Conservation (phyloP, 2,797 vertebrate genomes). For the Carapus acus region DNA sequence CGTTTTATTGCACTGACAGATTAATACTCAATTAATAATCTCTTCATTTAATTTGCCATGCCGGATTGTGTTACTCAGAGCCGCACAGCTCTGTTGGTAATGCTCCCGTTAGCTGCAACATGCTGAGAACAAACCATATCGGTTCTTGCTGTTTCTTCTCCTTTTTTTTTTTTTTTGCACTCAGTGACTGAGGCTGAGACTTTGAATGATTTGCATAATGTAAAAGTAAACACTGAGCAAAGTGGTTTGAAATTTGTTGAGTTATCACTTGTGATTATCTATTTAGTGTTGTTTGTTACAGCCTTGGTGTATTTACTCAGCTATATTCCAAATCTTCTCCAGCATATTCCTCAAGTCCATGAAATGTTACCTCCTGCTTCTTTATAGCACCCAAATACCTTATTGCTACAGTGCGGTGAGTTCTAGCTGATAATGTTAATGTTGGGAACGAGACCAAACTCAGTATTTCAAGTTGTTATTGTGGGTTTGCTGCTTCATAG, state of each 20-base stretch:
- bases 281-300: slow-evolving; percentile 73
- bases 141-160: slow-evolving; percentile 45
- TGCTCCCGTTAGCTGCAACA: slow-evolving; percentile 50
- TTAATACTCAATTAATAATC: slow-evolving; percentile 33
- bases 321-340: slow-evolving; percentile 78
- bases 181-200: slow-evolving; percentile 31
- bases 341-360: slow-evolving; percentile 73
- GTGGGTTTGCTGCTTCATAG: slow-evolving; percentile 74
- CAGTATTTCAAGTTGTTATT: slow-evolving; percentile 74
- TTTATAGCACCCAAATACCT: slow-evolving; percentile 74
- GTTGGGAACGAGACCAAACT: slow-evolving; percentile 74
- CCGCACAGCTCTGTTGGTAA: slow-evolving; percentile 32
- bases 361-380: slow-evolving; percentile 75
- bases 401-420: slow-evolving; percentile 71
- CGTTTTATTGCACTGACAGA: slow-evolving; percentile 70
- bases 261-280: slow-evolving; percentile 63
- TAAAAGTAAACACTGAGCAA: slow-evolving; percentile 34
- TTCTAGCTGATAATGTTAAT: slow-evolving; percentile 63
- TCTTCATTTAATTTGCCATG: slow-evolving; percentile 43
- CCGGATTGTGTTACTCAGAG: slow-evolving; percentile 42
- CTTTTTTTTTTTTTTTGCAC: slow-evolving; percentile 44
- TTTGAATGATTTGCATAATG: slow-evolving; percentile 41
- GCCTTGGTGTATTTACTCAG: slow-evolving; percentile 74
- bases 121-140: slow-evolving; percentile 27
- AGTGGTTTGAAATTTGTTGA: slow-evolving; percentile 55